Percentiles rank a stretch among this genome's conserved stretches.
Evolutionary conservation across 2,888 invertebrate genomes (phyloP).

Genomic region (Synergus laeviventris): DNA sequence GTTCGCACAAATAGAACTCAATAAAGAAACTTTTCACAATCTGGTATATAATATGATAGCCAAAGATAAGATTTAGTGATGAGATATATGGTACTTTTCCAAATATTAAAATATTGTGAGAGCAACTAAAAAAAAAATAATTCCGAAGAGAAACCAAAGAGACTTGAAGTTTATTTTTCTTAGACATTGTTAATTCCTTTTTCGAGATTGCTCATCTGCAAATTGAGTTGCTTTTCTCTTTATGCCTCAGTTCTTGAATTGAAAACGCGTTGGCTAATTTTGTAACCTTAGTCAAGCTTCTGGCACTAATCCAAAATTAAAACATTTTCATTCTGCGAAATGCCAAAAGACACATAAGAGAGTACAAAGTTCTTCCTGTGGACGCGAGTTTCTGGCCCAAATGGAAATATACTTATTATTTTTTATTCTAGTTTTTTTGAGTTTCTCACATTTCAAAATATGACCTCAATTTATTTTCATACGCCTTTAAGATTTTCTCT

Average conservation of each 20-base stretch:
- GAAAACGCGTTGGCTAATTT: neutral
- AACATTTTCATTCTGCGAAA: slow-evolving; percentile 14
- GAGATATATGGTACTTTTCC: neutral
- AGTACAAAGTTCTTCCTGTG: slow-evolving; percentile 28
- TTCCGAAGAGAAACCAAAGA: neutral
- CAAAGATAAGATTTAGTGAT: neutral
- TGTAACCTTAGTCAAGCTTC: neutral
- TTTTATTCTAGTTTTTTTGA: neutral
- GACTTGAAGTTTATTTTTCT: neutral
- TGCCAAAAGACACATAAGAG: neutral
- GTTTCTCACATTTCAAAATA: neutral
- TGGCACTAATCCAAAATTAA: neutral
- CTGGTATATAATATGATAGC: neutral
- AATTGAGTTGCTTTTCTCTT: neutral
- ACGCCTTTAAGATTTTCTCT: neutral
- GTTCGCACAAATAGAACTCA: neutral
- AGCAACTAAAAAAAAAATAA: neutral
- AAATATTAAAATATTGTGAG: neutral
- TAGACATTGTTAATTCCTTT: neutral
- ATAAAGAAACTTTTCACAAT: too few species aligned
- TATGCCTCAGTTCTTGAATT: neutral
- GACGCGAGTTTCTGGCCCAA: neutral
- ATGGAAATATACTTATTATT: neutral
- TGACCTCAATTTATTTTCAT: neutral
- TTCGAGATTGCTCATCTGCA: neutral